phyloP scores from a whole-genome alignment of 2,888 invertebrate genomes.

The Mesorhabditis spiculigera region DNA sequence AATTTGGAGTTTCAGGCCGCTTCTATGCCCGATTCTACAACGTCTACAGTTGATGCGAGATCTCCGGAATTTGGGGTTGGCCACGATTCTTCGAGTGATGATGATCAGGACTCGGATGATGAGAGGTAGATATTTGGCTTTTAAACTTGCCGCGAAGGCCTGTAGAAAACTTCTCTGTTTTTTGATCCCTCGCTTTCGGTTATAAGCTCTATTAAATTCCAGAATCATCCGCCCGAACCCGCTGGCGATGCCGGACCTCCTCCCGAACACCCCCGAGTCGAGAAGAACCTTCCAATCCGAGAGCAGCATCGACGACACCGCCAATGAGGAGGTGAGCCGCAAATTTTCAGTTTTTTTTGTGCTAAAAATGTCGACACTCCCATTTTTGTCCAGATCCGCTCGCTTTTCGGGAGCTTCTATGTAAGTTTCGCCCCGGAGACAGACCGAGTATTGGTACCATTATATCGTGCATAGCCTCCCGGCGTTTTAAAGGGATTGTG shows the following conservation, averaged over 20 bases:
- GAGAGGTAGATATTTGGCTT: background rate
- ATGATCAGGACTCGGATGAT: conserved; percentile 17
- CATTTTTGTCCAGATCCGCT: conserved; percentile 38
- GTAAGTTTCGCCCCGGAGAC: conserved; percentile 44
- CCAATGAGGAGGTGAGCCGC: conserved; percentile 24
- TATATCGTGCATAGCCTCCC: too few relatives aligned
- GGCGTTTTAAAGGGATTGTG: background rate
- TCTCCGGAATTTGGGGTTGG: conserved; percentile 14
- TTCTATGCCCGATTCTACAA: background rate
- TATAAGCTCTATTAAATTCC: background rate
- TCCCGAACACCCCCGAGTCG: conserved; percentile 35
- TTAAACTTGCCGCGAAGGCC: conserved; percentile 7
- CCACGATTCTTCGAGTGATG: conserved; percentile 15
- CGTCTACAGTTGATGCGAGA: conserved; percentile 12
- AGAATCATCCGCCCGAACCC: background rate
- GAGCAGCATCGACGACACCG: conserved; percentile 6
- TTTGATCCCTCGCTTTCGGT: background rate
- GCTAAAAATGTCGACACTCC: background rate
- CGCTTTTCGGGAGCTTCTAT: conserved; percentile 56
- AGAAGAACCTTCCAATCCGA: conserved; percentile 18
- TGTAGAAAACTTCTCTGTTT: background rate
- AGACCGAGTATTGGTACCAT: too few relatives aligned
- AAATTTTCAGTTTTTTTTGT: background rate
- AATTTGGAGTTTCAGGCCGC: background rate
- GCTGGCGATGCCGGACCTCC: conserved; percentile 40